Evolutionary conservation across 2,797 vertebrate genomes (phyloP).

Genomic region (Heteromormyrus szaboi): DNA sequence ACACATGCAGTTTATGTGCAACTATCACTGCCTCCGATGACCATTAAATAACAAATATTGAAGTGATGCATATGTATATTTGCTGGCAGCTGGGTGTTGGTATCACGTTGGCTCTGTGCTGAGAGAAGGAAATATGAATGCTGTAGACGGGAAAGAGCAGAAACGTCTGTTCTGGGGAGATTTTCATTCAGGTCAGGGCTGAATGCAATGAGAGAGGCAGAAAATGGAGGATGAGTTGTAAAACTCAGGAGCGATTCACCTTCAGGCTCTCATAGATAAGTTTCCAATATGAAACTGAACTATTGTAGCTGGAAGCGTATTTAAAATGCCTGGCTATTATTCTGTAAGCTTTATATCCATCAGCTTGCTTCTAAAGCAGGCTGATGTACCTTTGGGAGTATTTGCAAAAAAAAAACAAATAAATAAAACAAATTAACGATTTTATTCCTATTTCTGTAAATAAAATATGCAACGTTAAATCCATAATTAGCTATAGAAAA

Average conservation of each 20-base stretch:
- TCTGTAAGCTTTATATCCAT: neutral
- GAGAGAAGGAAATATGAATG: neutral
- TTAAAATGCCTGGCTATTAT: constrained; percentile 1
- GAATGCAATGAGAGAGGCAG: neutral
- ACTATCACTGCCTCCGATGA: neutral
- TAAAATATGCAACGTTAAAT: neutral
- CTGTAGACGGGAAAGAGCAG: neutral
- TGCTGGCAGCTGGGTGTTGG: no score
- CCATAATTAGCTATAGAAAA: neutral
- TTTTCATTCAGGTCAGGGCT: constrained; percentile 2
- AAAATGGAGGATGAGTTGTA: neutral
- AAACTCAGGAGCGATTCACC: neutral
- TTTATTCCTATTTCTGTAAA: neutral
- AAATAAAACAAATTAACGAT: neutral
- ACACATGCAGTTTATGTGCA: neutral
- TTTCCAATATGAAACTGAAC: constrained; percentile 8
- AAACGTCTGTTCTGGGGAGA: neutral
- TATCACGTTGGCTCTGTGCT: neutral
- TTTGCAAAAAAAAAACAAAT: neutral
- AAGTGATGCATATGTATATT: neutral
- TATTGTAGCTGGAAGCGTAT: neutral
- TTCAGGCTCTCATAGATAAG: neutral
- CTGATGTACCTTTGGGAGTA: neutral
- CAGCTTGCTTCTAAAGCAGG: neutral
- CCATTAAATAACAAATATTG: neutral